Base-by-base conservation (phyloP, 2,888 invertebrate genomes). In the Tiphia femorata region DNA sequence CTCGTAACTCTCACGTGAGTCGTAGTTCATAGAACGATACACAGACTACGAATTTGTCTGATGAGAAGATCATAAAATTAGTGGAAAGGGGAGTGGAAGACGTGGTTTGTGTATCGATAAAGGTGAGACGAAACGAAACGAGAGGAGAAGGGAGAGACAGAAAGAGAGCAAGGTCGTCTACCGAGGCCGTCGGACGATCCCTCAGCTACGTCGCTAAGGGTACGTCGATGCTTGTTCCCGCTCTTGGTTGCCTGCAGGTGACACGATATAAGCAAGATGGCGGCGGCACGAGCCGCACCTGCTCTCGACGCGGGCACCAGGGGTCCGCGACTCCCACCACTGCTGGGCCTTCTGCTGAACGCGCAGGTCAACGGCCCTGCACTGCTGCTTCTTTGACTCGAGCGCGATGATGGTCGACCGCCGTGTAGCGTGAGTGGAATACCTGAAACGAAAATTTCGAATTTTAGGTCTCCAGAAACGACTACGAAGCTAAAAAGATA, bases 181-280 rank as follows among this genome's bases (percentile, higher is more conserved):
- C 81, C 84, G 80, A 78, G 81, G 78, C 82, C 82, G 76, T 83
- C 81, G 67, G 82, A 78, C 68, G 82, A 81, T 77, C 81, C 82
- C 77, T 82, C 83, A 77, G 82, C 82, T 59, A 83, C 81, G 73
- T 82, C 82, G 75, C 82, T 82, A 78, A 82, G 83, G 76, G 82
- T 79, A 72, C 82, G 80, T 68, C 82, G 81, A 65, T 83, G 82
- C 75, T 79, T 82, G 75, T 77, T 79, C 58, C 73, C 76, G 65
- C 73, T 72, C 64, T 75, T 76, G 70, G 75, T 76, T 56, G 78
- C 76, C 73, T 82, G 82, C 70, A 92, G 90, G 87, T 92, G 92
- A 88, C 92, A 93, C 89, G 94, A 94, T 89, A 94, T 93, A 88
- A 94, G 92, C 92, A 94, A 93, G 92, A 94, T 93, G 92, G 94